Evolutionary conservation across 2,113 vertebrate genomes (phyloP).

Genomic region (Melanocharis versteri): DNA sequence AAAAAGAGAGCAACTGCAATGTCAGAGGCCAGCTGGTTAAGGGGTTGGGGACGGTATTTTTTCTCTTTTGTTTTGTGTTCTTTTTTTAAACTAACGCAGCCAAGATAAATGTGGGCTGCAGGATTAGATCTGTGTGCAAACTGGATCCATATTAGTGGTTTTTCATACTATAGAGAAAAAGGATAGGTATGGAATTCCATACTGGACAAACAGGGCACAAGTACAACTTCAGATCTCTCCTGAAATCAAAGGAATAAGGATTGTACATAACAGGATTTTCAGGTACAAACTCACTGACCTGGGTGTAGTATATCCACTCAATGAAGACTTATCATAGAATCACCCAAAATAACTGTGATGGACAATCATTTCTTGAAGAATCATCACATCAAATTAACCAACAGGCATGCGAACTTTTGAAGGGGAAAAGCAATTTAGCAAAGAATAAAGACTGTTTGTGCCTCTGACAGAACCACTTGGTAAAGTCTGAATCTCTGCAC

Average conservation of each 20-base stretch:
- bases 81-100: not conserved
- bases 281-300: not conserved
- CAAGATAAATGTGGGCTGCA: not conserved
- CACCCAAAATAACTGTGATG: not conserved
- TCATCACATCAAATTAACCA: not conserved
- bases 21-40: not conserved
- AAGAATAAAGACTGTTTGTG: not conserved
- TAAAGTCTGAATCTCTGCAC: conserved; percentile 7
- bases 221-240: not conserved
- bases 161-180: not conserved
- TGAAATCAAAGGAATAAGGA: not conserved
- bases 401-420: not conserved
- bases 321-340: not conserved
- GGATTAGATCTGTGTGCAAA: not conserved
- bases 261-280: not conserved
- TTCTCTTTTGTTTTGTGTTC: not conserved
- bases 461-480: not conserved
- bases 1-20: not conserved
- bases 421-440: not conserved
- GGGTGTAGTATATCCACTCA: not conserved
- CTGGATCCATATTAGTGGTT: not conserved
- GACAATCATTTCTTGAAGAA: not conserved
- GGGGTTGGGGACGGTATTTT: not conserved
- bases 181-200: not conserved
- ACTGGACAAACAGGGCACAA: not conserved